These are phyloP conservation scores for Nixonia krombeini DNA, from an alignment of 1,140 invertebrate species.

Conservation along the genomic window DNA sequence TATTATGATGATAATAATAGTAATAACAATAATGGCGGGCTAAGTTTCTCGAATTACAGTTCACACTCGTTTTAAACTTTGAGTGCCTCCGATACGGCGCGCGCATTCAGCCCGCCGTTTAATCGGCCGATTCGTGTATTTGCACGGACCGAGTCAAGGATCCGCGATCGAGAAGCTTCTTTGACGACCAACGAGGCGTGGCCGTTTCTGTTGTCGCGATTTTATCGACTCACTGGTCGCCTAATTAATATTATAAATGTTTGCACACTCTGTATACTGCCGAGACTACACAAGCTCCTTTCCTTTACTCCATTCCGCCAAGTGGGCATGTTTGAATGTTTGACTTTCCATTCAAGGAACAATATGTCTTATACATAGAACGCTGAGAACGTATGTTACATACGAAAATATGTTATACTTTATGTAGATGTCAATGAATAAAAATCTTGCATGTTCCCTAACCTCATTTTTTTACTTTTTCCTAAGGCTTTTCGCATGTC, in stretches of 20 bases:
- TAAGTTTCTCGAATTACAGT: conserved; percentile 14
- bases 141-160: neutral
- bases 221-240: too few species aligned
- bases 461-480: too few species aligned
- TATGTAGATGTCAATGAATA: too few species aligned
- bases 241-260: neutral
- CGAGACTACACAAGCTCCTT: too few species aligned
- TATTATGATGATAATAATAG: conserved; percentile 9
- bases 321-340: too few species aligned
- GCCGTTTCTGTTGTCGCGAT: neutral
- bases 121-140: conserved; percentile 1
- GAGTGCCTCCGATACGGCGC: conserved; percentile 11
- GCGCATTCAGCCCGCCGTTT: neutral
- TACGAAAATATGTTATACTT: too few species aligned
- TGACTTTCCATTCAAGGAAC: too few species aligned
- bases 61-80: conserved; percentile 3
- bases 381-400: too few species aligned
- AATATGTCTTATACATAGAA: too few species aligned
- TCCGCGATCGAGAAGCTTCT: neutral
- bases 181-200: conserved; percentile 7
- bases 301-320: too few species aligned
- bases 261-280: neutral
- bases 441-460: too few species aligned
- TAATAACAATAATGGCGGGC: conserved; percentile 3
- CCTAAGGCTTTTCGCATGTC: too few species aligned